Conservation (phyloP, 2,113 vertebrate genomes). For the Neofelis nebulosa region DNA sequence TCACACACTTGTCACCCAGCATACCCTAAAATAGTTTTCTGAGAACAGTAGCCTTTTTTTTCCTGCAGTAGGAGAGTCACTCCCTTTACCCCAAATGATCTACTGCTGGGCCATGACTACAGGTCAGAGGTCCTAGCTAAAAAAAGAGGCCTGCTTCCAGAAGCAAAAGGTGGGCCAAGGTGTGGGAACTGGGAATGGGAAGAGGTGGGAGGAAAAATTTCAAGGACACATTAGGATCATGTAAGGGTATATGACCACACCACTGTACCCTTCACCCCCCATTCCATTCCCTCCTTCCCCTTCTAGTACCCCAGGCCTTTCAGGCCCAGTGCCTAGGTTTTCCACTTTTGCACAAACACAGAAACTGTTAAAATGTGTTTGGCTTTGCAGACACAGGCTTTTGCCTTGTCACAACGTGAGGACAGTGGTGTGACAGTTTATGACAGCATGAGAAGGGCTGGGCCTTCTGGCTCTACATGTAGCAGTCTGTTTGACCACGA, state of each 20-base stretch:
- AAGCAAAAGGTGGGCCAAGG: background rate
- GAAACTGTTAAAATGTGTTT: background rate
- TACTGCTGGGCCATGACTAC: background rate
- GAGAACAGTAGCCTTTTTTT: background rate
- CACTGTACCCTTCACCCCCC: rapidly evolving
- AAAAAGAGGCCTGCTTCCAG: background rate
- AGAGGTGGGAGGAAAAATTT: background rate
- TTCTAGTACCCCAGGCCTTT: background rate
- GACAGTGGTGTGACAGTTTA: background rate
- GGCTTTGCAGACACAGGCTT: too few species aligned
- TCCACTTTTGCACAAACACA: background rate
- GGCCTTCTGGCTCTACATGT: background rate
- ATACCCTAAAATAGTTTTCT: background rate
- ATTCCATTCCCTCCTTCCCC: background rate
- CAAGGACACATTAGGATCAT: background rate
- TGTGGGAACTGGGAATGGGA: background rate
- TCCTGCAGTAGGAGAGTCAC: background rate
- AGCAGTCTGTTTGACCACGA: background rate
- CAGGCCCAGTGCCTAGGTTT: background rate
- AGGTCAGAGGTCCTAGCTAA: background rate
- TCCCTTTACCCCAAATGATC: background rate
- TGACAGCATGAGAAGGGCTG: background rate
- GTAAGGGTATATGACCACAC: too few species aligned
- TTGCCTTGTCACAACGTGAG: background rate
- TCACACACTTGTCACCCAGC: background rate